Percentiles rank a stretch among this genome's conserved stretches.
Evolutionary conservation across 92 coral and sea anemone species (phyloP).

Genomic region (Paramuricea clavata): DNA sequence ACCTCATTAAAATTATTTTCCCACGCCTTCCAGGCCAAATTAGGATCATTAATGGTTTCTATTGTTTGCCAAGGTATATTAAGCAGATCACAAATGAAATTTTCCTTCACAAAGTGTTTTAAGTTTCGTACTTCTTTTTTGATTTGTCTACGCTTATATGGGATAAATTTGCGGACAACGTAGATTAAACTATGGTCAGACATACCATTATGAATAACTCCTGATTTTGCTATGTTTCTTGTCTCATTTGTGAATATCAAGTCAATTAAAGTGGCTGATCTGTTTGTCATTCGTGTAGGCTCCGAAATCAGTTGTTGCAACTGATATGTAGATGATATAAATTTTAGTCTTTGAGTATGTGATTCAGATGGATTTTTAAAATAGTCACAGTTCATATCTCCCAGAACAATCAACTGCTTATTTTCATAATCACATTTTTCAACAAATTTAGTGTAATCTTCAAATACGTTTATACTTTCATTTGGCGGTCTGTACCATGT

Average conservation of each 20-base stretch:
- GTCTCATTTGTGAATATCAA: background rate
- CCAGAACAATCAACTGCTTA: background rate
- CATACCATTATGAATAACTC: background rate
- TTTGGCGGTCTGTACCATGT: constrained; percentile 62
- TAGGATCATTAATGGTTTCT: constrained; percentile 30
- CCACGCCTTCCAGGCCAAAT: constrained; percentile 58
- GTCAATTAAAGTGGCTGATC: background rate
- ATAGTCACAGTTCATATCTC: constrained; percentile 1
- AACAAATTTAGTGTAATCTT: too few species aligned
- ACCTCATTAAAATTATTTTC: constrained; percentile 35
- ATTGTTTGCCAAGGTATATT: constrained; percentile 45
- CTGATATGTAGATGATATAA: background rate
- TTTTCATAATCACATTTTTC: background rate
- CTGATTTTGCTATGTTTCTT: background rate
- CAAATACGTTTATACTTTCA: constrained; percentile 14
- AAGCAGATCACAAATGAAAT: constrained; percentile 25
- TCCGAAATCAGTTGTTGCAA: background rate
- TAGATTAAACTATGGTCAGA: background rate
- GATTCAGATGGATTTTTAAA: background rate
- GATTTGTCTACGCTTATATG: background rate
- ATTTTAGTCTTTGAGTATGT: background rate
- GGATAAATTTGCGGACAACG: background rate
- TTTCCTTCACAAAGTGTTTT: constrained; percentile 32
- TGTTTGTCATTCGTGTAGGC: background rate
- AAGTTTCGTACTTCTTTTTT: constrained; percentile 40